Evolutionary conservation across 2,888 invertebrate species (phyloP), one percentile per base, ranked within the genome.

Genomic region (Dilophus febrilis): DNA sequence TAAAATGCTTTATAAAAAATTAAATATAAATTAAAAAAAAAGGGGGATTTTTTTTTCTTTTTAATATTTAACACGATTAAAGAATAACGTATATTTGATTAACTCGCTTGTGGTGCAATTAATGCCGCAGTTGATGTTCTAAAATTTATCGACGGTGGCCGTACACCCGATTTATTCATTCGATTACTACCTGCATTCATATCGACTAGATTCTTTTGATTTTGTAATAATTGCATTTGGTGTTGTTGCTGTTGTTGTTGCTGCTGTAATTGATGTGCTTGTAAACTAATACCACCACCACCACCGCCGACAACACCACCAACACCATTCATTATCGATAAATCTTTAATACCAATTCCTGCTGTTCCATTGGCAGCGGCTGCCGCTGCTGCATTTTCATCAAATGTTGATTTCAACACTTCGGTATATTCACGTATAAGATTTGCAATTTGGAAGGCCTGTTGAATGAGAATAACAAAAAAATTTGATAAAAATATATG

Each of bases 401-500:
- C 40, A n/a, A 45, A 44, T 3, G 58, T 32, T 19, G 65, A 55
- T 49, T 69, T 67, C 12, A 74, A 57, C 6, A 77, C 78, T 57
- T 77, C 77, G 48, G 76, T 75, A 64, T 91, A 91, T 64, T 91
- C 91, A 56, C 84, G 79, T 52, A 91, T 88, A 46, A 91, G 70
- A 42, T 86, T 87, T 42, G 88, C 86, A 56, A 91, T 90, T 66
- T 91, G 90, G 65, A 86, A 84, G 44, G 90, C 90, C 82, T 91
- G 65, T 5, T n/a, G n/a, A n/a, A n/a, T n/a, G n/a, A n/a, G n/a
- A n/a, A n/a, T n/a, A n/a, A n/a, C n/a, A n/a, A n/a, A n/a, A n/a
- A 50, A 48, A 18, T 14, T 40, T 11, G 39, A 41, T 11, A 31
- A 33, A 4, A 34, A n/a, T n/a, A n/a, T n/a, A n/a, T n/a, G n/a